Evolutionary conservation across 2,797 vertebrate genomes (phyloP).

Genomic region (Sebastes taczanowskii): DNA sequence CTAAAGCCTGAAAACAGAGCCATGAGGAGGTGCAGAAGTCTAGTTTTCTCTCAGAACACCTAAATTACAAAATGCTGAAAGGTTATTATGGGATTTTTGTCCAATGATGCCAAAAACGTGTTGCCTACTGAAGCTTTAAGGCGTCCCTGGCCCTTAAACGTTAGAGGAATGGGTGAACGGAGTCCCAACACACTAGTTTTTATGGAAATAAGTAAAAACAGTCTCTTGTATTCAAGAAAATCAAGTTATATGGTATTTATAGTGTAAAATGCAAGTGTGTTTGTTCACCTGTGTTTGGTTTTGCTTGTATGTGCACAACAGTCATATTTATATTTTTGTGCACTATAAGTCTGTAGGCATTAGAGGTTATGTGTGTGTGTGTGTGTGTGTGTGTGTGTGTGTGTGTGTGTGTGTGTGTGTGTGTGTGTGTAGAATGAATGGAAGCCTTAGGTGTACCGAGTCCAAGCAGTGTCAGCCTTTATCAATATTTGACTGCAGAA

Average conservation of each 20-base stretch:
- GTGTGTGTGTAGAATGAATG: background rate
- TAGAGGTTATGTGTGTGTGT: background rate
- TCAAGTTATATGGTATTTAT: background rate
- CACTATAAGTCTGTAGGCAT: background rate
- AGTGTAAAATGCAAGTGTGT: background rate
- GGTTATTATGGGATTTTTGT: no score
- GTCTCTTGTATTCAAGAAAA: background rate
- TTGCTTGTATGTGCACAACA: background rate
- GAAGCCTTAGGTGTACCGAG: slow-evolving; percentile 34
- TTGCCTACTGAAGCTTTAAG: no score
- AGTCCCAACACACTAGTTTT: background rate
- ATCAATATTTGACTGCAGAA: slow-evolving; percentile 76
- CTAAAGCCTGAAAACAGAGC: no score
- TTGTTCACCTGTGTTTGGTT: background rate
- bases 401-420: background rate
- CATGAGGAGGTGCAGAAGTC: no score
- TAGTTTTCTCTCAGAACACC: no score
- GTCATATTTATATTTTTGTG: background rate
- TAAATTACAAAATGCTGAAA: no score
- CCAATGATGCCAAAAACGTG: no score
- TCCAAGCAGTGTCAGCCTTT: slow-evolving; percentile 65
- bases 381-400: no score
- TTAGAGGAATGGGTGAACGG: background rate
- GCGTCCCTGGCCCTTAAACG: background rate
- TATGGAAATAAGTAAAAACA: background rate